Conservation (phyloP, 2,797 vertebrate genomes). For the Liasis olivaceus region DNA sequence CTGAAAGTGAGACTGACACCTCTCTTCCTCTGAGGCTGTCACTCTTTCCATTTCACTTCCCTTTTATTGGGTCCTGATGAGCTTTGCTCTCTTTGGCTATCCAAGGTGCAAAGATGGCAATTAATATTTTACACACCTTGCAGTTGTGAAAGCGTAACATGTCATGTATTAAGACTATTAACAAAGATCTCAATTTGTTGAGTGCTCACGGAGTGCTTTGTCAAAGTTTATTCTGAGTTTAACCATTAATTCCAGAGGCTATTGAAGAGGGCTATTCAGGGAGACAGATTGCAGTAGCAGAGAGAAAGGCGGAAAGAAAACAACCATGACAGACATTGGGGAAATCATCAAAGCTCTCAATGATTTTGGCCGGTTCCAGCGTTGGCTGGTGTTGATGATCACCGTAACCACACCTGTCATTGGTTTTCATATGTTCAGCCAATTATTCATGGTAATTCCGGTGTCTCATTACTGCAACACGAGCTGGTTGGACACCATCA, state of each 20-base stretch:
- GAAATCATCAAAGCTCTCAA: conserved; percentile 79
- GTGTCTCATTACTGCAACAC: conserved; percentile 83
- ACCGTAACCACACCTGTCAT: conserved; percentile 70
- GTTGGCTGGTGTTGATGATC: conserved; percentile 73
- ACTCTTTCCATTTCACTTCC: not conserved
- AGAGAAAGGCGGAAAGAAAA: too few species aligned
- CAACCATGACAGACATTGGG: conserved; percentile 75
- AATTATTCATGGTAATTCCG: conserved; percentile 79
- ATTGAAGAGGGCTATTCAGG: not conserved
- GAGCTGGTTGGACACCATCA: conserved; percentile 78
- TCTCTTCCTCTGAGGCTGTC: not conserved
- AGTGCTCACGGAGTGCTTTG: not conserved
- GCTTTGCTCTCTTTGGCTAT: not conserved
- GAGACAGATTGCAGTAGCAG: not conserved
- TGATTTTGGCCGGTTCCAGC: conserved; percentile 86
- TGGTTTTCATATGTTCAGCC: conserved; percentile 81
- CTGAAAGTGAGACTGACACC: not conserved
- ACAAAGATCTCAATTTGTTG: too few species aligned
- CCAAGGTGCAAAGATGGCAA: not conserved
- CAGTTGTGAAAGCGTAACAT: not conserved
- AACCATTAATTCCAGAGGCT: conserved; percentile 60
- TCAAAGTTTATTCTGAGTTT: conserved; percentile 61
- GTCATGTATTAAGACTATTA: not conserved
- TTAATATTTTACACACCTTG: conserved; percentile 52
- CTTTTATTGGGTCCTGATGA: accelerated